phyloP scores from a whole-genome alignment of 2,113 vertebrate genomes.

The Strigops habroptila region DNA sequence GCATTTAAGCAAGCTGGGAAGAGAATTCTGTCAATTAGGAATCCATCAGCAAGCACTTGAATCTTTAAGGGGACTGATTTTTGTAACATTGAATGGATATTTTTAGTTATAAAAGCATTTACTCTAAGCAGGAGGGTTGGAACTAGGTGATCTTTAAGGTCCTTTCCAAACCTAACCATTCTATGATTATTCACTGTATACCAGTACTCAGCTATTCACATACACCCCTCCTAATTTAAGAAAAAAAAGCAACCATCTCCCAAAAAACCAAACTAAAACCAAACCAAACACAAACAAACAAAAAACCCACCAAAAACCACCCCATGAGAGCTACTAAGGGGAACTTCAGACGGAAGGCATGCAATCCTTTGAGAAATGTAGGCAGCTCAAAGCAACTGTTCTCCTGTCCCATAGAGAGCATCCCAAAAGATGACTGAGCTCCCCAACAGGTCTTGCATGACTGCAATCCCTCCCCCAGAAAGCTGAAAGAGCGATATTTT shows the following conservation, averaged over 20 bases:
- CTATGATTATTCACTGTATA: not conserved
- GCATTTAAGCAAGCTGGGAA: not conserved
- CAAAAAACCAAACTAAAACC: not conserved
- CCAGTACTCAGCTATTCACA: not conserved
- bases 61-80: not conserved
- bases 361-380: not conserved
- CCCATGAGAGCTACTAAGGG: not conserved
- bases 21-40: not conserved
- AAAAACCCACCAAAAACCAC: not conserved
- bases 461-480: not conserved
- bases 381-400: not conserved
- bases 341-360: not conserved
- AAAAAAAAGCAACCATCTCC: not conserved
- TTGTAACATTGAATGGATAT: not conserved
- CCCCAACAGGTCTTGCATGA: not conserved
- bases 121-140: not conserved
- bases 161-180: not conserved
- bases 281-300: not conserved
- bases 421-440: not conserved
- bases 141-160: not conserved
- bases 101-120: not conserved
- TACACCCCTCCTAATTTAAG: not conserved
- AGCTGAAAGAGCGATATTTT: not conserved
- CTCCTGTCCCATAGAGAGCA: not conserved
- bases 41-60: not conserved